Evolutionary conservation across 2,888 invertebrate genomes (phyloP), one percentile per base, ranked within the genome.

Genomic region (Linhomoeus sp.): DNA sequence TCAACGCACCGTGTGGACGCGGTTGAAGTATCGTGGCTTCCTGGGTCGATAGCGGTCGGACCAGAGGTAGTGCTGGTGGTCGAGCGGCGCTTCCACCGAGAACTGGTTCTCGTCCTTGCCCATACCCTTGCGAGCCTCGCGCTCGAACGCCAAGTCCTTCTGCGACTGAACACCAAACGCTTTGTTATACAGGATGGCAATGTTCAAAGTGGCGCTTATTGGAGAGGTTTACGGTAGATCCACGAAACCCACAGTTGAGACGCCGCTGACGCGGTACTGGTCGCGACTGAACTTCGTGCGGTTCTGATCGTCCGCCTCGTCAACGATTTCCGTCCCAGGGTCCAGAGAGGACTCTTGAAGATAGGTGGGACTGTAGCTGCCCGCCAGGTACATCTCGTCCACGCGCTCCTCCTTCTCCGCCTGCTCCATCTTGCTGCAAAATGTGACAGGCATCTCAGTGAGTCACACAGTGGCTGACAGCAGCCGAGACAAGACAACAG

Each of bases 11-110:
- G 73, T 73, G 56, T 73, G 72, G 9, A 76, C 75, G 50, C 75
- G 67, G 73, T 99, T 99, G 71, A 97, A 92, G 70, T 97, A 99
- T 22, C 94, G 70, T 1, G 97, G 97, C 64, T 97, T 97, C 42
- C 94, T 70, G 0, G 97, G 97, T 15, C 94, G 72, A 68, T 94
- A 97, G 70, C 94, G 97, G 69, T 97, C 94, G 0, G 90, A 87
- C 87, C 94, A 94, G 26, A 86, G 70, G 61, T 85, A 84, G 14
- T 84, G 79, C 69, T 17, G 26, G 23, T 78, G 78, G 57, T 85
- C 84, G 53, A 90, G 67, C 26, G 79, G 75, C 49, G 63, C 81
- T 76, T 74, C 92, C 83, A 41, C 60, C 3, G 55, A 50, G 52
- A 64, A 61, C 40, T 50, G 55, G 1, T 80, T 85, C 69, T 88